Conservation (phyloP, 2,113 vertebrate genomes). For the Chaenogobius annularis region DNA sequence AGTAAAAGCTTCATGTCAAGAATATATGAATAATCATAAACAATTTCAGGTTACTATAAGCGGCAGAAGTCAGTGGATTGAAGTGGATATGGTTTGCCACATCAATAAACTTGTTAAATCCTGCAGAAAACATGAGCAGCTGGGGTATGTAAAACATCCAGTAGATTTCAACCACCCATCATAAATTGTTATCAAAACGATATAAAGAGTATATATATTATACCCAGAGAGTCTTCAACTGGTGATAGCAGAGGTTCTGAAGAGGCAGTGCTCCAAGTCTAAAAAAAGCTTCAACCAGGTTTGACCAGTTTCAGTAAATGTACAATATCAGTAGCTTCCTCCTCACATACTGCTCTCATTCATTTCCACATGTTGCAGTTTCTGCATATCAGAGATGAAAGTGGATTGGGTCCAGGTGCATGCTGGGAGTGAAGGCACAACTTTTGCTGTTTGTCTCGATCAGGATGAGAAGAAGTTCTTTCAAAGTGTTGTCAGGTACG, state of each 20-base stretch:
- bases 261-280: constrained; percentile 89
- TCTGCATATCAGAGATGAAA: constrained; percentile 84
- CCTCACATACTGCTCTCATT: not conserved
- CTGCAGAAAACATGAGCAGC: constrained; percentile 82
- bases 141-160: constrained; percentile 71
- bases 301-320: not conserved
- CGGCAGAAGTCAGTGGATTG: constrained; percentile 85
- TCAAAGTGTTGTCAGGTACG: constrained; percentile 89
- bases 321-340: not conserved
- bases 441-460: constrained; percentile 92
- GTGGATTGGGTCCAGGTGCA: constrained; percentile 88
- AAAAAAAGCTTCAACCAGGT: constrained; percentile 89
- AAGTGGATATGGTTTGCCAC: constrained; percentile 87
- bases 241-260: constrained; percentile 87
- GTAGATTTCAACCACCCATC: not conserved
- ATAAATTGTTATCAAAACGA: not conserved
- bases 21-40: not conserved
- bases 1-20: not conserved
- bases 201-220: not conserved
- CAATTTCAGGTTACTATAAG: constrained; percentile 83
- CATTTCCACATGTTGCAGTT: constrained; percentile 67
- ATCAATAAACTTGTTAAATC: constrained; percentile 87
- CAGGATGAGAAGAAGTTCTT: constrained; percentile 95
- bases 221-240: constrained; percentile 82
- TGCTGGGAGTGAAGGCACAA: constrained; percentile 66